Evolutionary conservation across 2,888 invertebrate species (phyloP).

Genomic region (Pharmacophagus antenor): DNA sequence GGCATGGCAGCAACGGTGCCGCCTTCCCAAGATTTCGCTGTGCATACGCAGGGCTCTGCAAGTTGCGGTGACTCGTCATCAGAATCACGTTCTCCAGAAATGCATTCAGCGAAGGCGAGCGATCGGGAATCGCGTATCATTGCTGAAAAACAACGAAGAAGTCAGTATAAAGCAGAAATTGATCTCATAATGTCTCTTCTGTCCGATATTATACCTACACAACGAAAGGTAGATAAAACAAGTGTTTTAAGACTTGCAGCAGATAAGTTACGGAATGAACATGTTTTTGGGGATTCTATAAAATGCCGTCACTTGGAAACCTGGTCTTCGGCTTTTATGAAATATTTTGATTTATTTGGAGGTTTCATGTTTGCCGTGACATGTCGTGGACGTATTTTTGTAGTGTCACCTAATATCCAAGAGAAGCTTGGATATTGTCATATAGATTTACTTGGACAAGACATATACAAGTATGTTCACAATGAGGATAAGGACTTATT

Average conservation of each 20-base stretch:
- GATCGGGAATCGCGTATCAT: constrained; percentile 91
- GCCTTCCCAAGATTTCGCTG: constrained; percentile 46
- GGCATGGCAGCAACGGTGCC: constrained; percentile 53
- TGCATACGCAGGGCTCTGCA: constrained; percentile 39
- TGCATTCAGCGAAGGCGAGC: constrained; percentile 78
- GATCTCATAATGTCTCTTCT: constrained; percentile 90
- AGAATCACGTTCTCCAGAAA: constrained; percentile 68
- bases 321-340: constrained; percentile 81
- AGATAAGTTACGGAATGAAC: constrained; percentile 90
- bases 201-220: constrained; percentile 90
- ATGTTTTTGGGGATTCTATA: constrained; percentile 82
- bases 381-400: constrained; percentile 90
- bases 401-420: constrained; percentile 91
- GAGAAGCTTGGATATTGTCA: constrained; percentile 91
- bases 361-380: constrained; percentile 91
- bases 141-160: constrained; percentile 94
- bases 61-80: constrained; percentile 70
- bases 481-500: constrained; percentile 91
- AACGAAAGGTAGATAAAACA: constrained; percentile 94
- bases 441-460: constrained; percentile 94
- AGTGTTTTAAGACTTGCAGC: constrained; percentile 93
- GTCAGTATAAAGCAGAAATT: constrained; percentile 93
- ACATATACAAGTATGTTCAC: constrained; percentile 90
- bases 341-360: constrained; percentile 84
- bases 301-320: constrained; percentile 72